These are phyloP conservation scores for Anas platyrhynchos DNA, from an alignment of 2,113 vertebrate genomes.

Conservation along the genomic window DNA sequence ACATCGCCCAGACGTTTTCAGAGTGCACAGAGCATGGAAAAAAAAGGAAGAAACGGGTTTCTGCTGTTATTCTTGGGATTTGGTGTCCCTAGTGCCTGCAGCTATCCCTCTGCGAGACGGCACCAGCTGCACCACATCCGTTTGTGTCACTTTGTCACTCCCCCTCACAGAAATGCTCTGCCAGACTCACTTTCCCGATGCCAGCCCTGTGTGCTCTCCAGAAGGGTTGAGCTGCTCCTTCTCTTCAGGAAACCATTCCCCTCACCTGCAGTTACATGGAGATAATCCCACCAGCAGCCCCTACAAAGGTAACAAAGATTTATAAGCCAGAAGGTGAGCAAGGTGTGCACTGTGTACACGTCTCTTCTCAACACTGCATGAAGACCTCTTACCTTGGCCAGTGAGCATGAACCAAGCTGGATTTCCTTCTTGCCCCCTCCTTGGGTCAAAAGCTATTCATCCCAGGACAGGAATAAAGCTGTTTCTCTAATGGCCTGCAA, in stretches of 20 bases:
- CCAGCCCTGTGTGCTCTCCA: background rate
- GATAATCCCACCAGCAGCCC: background rate
- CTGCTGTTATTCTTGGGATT: conserved; percentile 7
- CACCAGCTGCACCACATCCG: conserved; percentile 47
- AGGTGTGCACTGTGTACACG: background rate
- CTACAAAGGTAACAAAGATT: background rate
- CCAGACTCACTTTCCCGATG: background rate
- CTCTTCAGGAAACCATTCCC: background rate
- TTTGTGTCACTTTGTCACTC: conserved; percentile 45
- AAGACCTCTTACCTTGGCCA: background rate
- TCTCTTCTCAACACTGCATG: background rate
- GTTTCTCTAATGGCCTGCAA: background rate
- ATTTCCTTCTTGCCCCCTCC: background rate
- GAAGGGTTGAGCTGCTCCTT: background rate
- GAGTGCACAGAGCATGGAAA: background rate
- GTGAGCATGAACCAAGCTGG: background rate
- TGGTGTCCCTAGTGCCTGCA: conserved; percentile 19
- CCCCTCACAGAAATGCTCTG: conserved; percentile 27
- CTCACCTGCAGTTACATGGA: background rate
- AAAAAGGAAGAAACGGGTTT: background rate
- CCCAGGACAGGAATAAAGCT: background rate
- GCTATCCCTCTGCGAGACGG: background rate
- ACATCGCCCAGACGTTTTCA: background rate
- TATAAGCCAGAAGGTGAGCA: background rate
- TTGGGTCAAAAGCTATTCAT: background rate